phyloP scores from a whole-genome alignment of 64 coral and sea anemone genomes.

The Pocillopora verrucosa region DNA sequence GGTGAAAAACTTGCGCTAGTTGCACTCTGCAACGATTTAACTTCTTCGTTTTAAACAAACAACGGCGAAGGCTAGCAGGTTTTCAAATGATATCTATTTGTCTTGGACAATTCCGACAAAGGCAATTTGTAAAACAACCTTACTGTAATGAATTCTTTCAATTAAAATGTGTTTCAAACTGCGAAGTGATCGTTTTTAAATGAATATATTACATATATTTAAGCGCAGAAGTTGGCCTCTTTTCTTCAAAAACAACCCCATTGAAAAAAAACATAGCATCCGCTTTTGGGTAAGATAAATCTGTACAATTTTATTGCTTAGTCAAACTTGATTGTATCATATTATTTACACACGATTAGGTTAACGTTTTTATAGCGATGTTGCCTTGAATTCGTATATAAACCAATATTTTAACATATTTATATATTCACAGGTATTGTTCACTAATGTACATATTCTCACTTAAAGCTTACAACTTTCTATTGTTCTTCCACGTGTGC shows the following conservation, averaged over 20 bases:
- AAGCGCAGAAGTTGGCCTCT: background rate
- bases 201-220: background rate
- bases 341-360: conserved; percentile 14
- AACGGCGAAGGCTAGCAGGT: too few relatives aligned
- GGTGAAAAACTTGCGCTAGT: too few relatives aligned
- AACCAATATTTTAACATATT: conserved; percentile 19
- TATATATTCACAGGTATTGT: conserved; percentile 47
- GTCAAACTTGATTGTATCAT: background rate
- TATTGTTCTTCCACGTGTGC: conserved; percentile 14
- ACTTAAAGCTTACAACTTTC: background rate
- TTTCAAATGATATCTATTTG: too few relatives aligned
- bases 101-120: too few relatives aligned
- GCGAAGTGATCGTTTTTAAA: background rate
- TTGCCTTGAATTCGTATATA: background rate
- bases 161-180: conserved; percentile 12
- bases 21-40: too few relatives aligned
- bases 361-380: background rate
- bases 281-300: background rate
- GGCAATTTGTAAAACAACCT: background rate
- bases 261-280: background rate
- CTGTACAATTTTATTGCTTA: background rate
- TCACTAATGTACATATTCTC: conserved; percentile 21
- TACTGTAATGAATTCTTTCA: background rate
- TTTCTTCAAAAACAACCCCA: background rate
- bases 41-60: too few relatives aligned